Evolutionary conservation across 2,797 vertebrate genomes (phyloP), one percentile per base, ranked within the genome.

Genomic region (Rhynchotus rufescens): DNA sequence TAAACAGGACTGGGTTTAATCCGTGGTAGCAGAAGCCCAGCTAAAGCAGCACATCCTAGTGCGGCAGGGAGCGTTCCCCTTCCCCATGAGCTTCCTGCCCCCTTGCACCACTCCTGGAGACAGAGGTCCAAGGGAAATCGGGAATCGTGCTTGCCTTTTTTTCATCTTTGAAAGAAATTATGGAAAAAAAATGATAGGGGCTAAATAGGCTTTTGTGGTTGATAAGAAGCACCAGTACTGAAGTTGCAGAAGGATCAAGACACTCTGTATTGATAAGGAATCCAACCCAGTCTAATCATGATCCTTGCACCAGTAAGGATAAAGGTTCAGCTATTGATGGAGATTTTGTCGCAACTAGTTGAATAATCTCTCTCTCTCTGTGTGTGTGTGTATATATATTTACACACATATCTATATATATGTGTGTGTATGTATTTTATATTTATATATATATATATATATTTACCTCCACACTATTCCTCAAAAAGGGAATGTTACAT

Each of bases 381-480:
- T 95, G 20, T 47, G 21, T 21, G 36, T 36, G 36, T 36, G 36
- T 36, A 10, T 36, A 10, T 36, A 78, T 96, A 93, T 95, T n/a
- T n/a, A n/a, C n/a, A n/a, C n/a, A n/a, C n/a, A n/a, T n/a, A n/a
- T n/a, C 4, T 17, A 19, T 96, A 78, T 96, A 93, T 95, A 4
- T 96, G 75, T 96, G 93, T 95, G 22, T 49, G 23, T 23, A 25
- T 13, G 8, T 25, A 51, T 51, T 96, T 92, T 95, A 51, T 51
- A 78, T 96, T 93, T 95, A 62, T 97, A 12, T 49, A 49, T 23
- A 23, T 23, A 12, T 23, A 25, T 51, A 80, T 96, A 92, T 95
- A 97, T 96, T 96, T 97, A 97, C 95, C 93, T 97, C 94, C 65
- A 34, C 3, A 4, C 30, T 92, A 96, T 93, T 95, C 90, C 64